Evolutionary conservation across 1,140 invertebrate genomes (phyloP), one percentile per base, ranked within the genome.

Genomic region (Drosophila arawakana): DNA sequence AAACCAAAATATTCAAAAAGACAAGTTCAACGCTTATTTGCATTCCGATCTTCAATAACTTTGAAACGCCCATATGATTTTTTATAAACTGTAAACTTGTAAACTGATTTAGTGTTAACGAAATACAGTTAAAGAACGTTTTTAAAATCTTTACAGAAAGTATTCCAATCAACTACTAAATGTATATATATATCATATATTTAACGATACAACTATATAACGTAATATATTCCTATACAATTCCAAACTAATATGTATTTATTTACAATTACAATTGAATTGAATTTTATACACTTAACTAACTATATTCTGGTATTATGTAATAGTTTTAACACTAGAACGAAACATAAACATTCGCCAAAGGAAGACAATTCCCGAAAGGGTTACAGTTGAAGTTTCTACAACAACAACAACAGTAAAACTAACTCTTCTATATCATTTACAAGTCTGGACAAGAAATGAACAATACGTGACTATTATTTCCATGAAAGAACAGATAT

Each of bases 271-370:
- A 54, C 54, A 67, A 67, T 70, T 44, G 34, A 55, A 50, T n/a
- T 73, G 11, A 49, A 34, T 69, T 70, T 46, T 67, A 46, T 67
- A 65, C 61, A 39, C 44, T 59, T 43, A 46, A 58, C 34, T 58
- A 67, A 58, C 30, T 73, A 37, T 21, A 74, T 10, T 37, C 57
- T 34, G 46, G n/a, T 46, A 60, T 35, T 34, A 39, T 61, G 8
- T 52, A 37, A 66, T 60, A 76, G 60, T 39, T 44, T 47, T 50
- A 25, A 47, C 2, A 25, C 25, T 3, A 2, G 18, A 21, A 62
- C 49, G 70, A 44, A 78, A 69, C 69, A 43, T 47, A 37, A 72
- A 72, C 62, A 81, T 85, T 73, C 71, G 83, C 82, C 79, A 85
- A 85, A 85, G 59, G 57, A 78, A 52, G 62, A 62, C 15, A 47